Evolutionary conservation across 2,113 vertebrate species (phyloP).

Genomic region (Sylvilagus bachmani): DNA sequence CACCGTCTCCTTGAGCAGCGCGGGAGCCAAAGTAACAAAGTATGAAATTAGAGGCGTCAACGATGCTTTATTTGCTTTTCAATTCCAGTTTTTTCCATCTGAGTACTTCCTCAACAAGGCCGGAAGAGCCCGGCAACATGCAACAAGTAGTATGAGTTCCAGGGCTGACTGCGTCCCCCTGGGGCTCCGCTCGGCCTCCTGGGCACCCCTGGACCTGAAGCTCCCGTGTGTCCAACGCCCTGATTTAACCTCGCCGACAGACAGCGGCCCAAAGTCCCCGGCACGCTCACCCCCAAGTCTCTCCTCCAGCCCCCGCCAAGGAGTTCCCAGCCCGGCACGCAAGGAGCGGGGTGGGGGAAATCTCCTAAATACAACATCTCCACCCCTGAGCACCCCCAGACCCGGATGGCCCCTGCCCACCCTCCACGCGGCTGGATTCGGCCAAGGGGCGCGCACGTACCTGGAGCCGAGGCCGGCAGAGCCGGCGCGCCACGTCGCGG

Average conservation of each 20-base stretch:
- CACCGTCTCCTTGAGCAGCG: not conserved
- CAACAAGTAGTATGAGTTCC: not conserved
- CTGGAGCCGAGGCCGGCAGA: conserved; percentile 40
- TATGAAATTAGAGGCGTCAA: not conserved
- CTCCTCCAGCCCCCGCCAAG: not conserved
- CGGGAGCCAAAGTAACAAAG: not conserved
- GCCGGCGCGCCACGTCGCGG: conserved; percentile 68
- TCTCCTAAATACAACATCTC: not conserved
- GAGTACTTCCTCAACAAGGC: not conserved
- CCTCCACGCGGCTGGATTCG: not conserved
- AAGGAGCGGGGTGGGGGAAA: not conserved
- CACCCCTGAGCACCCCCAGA: not conserved
- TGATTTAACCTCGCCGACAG: not conserved
- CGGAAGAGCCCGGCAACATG: not conserved
- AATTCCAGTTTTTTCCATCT: not conserved
- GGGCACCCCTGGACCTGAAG: not conserved
- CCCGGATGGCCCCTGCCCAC: not conserved
- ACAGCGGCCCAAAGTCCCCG: not conserved
- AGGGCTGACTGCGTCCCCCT: not conserved
- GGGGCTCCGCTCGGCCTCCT: not conserved
- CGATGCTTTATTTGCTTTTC: not conserved
- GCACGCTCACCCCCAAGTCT: not conserved
- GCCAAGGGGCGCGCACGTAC: conserved; percentile 58
- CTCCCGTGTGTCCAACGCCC: not conserved
- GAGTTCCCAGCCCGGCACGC: conserved; percentile 1